Conservation (phyloP, 2,113 vertebrate genomes). For the Phainopepla nitens region DNA sequence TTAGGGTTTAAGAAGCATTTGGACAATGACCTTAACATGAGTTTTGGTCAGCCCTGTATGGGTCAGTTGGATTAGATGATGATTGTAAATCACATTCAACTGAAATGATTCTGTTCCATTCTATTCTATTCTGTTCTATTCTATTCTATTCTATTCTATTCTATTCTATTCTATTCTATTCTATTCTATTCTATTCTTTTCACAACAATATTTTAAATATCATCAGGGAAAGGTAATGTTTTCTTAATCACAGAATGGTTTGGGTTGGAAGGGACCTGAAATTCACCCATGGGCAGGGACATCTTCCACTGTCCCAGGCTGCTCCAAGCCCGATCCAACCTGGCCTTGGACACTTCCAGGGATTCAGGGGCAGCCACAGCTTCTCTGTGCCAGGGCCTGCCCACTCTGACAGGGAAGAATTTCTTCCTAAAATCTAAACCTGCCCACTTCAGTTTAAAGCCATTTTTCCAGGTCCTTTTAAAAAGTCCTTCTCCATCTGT, state of each 20-base stretch:
- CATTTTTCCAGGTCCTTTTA: not conserved
- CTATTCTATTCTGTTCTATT: too few relatives aligned
- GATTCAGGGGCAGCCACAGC: not conserved
- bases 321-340: accelerated
- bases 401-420: not conserved
- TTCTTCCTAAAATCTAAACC: not conserved
- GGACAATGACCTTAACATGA: not conserved
- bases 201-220: not conserved
- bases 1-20: not conserved
- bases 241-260: not conserved
- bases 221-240: not conserved
- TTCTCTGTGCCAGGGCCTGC: not conserved
- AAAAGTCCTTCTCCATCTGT: not conserved
- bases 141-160: too few relatives aligned
- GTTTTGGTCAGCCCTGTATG: not conserved
- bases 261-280: not conserved
- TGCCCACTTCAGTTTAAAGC: not conserved
- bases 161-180: too few relatives aligned
- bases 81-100: not conserved
- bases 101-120: not conserved
- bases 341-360: not conserved
- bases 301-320: accelerated
- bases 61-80: not conserved
- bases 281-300: not conserved
- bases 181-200: too few relatives aligned